Conservation (phyloP, 2,797 vertebrate species). For the Benthosema pterotum region DNA sequence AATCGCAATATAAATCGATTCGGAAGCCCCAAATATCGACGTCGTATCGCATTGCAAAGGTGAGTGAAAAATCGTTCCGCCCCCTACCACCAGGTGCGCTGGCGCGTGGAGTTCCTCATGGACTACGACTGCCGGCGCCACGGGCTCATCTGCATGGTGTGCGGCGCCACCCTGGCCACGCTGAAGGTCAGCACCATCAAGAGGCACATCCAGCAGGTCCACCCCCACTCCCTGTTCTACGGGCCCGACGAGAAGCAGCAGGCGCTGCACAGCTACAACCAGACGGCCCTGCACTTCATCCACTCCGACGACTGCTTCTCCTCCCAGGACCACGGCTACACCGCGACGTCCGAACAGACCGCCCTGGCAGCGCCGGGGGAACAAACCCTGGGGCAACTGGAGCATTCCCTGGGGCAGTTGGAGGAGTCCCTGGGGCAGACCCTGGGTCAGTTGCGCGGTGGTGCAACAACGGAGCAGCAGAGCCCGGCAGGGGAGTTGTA, state of each 20-base stretch:
- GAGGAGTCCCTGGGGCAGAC: conserved; percentile 23
- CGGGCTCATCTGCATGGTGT: conserved; percentile 89
- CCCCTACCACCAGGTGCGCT: conserved; percentile 90
- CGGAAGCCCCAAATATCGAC: too few species aligned
- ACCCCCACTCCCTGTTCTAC: conserved; percentile 88
- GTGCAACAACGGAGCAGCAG: too few species aligned
- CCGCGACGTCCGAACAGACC: too few species aligned
- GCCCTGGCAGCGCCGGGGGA: too few species aligned
- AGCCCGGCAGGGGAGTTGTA: conserved; percentile 1
- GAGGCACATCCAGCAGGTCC: conserved; percentile 90
- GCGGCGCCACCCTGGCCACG: conserved; percentile 83
- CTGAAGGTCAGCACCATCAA: conserved; percentile 89
- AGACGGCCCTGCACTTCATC: conserved; percentile 78
- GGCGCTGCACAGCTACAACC: conserved; percentile 84
- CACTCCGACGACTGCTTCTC: conserved; percentile 79
- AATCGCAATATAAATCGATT: too few species aligned
- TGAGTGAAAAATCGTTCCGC: too few species aligned
- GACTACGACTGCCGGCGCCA: conserved; percentile 89
- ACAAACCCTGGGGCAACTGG: conserved; percentile 10
- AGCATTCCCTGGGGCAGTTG: conserved; percentile 25
- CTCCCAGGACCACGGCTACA: conserved; percentile 67
- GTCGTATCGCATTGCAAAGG: too few species aligned
- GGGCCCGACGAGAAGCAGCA: conserved; percentile 82
- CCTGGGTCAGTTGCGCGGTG: conserved; percentile 5
- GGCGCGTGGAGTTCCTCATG: conserved; percentile 90